These are phyloP conservation scores for Camptogramma bilineatum DNA, from an alignment of 2,888 invertebrate genomes.

Conservation along the genomic window DNA sequence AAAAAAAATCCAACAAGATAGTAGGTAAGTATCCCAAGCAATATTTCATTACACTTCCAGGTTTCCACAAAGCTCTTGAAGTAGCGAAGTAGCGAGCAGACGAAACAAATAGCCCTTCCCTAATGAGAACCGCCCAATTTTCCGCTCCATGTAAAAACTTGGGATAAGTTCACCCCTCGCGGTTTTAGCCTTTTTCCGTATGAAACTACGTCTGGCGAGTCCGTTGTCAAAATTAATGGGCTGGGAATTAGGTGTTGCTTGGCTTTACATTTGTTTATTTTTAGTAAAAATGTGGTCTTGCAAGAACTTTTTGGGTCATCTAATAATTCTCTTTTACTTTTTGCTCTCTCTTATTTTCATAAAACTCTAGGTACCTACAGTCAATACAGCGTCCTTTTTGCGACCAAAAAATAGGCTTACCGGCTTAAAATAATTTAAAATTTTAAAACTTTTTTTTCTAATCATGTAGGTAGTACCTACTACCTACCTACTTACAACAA, in stretches of 20 bases:
- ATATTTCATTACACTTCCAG: constrained; percentile 29
- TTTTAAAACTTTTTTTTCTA: too few relatives aligned
- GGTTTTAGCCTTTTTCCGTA: constrained; percentile 46
- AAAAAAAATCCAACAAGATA: constrained; percentile 1
- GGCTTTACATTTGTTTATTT: constrained; percentile 7
- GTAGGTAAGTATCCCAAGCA: constrained; percentile 1
- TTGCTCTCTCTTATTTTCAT: too few relatives aligned
- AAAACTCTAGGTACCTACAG: not conserved
- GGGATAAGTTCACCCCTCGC: constrained; percentile 55
- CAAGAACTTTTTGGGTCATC: too few relatives aligned
- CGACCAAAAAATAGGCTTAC: too few relatives aligned
- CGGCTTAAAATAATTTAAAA: too few relatives aligned
- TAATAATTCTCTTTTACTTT: too few relatives aligned
- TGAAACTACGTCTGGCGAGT: constrained; percentile 37
- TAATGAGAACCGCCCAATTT: constrained; percentile 71
- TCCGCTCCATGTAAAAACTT: constrained; percentile 46
- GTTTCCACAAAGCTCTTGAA: constrained; percentile 24
- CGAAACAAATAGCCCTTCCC: constrained; percentile 64
- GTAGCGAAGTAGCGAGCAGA: constrained; percentile 40
- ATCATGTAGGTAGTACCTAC: too few relatives aligned
- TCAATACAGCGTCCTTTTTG: too few relatives aligned
- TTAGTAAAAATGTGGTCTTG: too few relatives aligned
- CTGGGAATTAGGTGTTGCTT: constrained; percentile 28
- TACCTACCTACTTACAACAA: too few relatives aligned
- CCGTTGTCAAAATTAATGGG: constrained; percentile 41